Evolutionary conservation across 2,797 vertebrate species (phyloP), one percentile per base, ranked within the genome.

Genomic region (Leptodactylus fallax): DNA sequence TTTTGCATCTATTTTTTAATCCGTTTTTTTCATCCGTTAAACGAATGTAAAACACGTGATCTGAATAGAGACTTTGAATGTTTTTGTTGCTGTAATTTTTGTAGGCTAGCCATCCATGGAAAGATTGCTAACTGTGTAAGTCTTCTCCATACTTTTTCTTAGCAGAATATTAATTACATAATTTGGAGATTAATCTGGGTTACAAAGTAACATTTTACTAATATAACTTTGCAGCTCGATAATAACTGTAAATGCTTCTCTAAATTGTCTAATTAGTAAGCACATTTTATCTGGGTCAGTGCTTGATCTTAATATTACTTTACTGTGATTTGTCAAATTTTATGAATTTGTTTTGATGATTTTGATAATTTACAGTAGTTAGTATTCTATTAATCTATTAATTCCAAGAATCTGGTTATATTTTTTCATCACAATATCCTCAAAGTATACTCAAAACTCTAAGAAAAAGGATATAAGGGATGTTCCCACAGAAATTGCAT

Each of bases 281-380:
- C n/a, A 27, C 25, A 10, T 67, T 58, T n/a, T 47, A 17, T 19
- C 11, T 12, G 58, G 65, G 51, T 72, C 53, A 58, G 16, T 72
- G 14, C 45, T 25, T 71, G 3, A 58, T 72, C 49, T 21, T 25
- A 36, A 17, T 74, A 58, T 27, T 36, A 17, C 10, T 16, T 25
- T 69, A 13, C 14, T 6, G 36, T 17, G 36, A 87, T 81, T 87
- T 45, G 17, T 81, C n/a, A 74, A 51, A 16, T 61, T 87, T 81
- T 81, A 61, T 53, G 17, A 81, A 74, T 53, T 23, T 12, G 17
- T 36, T 71, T 67, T 67, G 23, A 67, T 17, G 14, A 8, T 27
- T 9, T 80, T 61, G 51, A 81, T 82, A 87, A 81, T 53, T 58
- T 9, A 81, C 80, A 72, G n/a, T 72, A 87, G 80, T 81, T 4